Base-by-base conservation (phyloP, 2,113 vertebrate genomes). In the Ondatra zibethicus region DNA sequence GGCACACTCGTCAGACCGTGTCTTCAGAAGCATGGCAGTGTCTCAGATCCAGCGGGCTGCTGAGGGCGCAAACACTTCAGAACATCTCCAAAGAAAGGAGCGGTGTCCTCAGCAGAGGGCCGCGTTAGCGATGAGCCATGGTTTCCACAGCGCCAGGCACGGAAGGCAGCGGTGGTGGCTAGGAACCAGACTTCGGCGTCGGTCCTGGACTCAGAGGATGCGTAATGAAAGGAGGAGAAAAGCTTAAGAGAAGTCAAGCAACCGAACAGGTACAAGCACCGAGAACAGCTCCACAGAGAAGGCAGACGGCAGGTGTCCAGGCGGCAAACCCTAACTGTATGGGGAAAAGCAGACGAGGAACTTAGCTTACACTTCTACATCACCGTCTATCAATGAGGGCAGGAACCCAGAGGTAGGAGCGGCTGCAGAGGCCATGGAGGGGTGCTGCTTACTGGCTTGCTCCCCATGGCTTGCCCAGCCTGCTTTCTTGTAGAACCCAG, bases 21-120 rank as follows among this genome's bases (percentile, higher is more conserved):
- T 94, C 47, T 91, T 82, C 3, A 9, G 76, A 29, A 78, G 68
- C 61, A 23, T 65, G 68, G 80, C 92, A 42, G 33, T 47, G 85
- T 55, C 88, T 81, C 76, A 27, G 52, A 88, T 33, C 50, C 16
- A 65, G 68, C 25, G 78, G 81, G 33, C 31, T 50, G 19, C 7
- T 16, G 17, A 42, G 3, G 9, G 61, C 42, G 85, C 65, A 95
- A 90, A 85, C 0, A 29, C 73, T 55, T 88, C 42, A 72, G 12
- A 96, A 81, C 17, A 33, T 42, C 80, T 95, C 42, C 82, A 81
- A 76, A 68, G 61, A 80, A 80, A 81, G 77, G 85, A 45, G n/a
- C 25, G 7, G 2, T 19, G 47, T 45, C 31, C 1, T 45, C 19
- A n/a, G 17, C 14, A 47, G 87, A 61, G 25, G 58, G 10, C 1